These are phyloP conservation scores for Mechanitis mazaeus DNA, from an alignment of 2,888 invertebrate genomes.

Conservation along the genomic window DNA sequence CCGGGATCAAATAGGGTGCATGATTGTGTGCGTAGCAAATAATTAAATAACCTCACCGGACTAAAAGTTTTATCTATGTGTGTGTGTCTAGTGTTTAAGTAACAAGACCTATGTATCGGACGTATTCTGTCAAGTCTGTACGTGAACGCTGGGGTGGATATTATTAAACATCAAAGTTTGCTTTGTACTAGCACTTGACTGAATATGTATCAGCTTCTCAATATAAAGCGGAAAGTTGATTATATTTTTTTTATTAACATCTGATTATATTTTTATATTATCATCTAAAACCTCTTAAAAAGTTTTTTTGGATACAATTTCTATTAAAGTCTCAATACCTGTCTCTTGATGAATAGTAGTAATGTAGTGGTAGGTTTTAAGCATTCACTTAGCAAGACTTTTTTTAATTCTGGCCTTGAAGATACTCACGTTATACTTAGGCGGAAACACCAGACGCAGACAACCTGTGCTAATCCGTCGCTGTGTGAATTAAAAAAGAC, in stretches of 20 bases:
- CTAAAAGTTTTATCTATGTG: conserved; percentile 9
- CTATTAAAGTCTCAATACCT: no score
- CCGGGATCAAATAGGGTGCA: conserved; percentile 17
- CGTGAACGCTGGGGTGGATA: neutral
- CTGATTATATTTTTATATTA: no score
- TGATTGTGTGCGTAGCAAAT: conserved; percentile 16
- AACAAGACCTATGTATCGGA: neutral
- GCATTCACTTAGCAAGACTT: no score
- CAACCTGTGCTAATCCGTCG: no score
- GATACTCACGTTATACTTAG: no score
- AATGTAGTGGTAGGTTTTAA: no score
- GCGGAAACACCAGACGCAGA: no score
- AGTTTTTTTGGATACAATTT: no score
- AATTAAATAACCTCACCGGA: conserved; percentile 17
- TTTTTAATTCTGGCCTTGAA: no score
- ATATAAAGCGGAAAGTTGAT: neutral
- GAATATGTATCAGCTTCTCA: neutral
- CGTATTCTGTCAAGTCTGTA: neutral
- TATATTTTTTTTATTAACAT: neutral
- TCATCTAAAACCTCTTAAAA: no score
- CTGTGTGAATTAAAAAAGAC: no score
- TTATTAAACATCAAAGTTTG: neutral
- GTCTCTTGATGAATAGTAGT: no score
- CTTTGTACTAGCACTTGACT: neutral
- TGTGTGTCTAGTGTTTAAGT: neutral